Base-by-base conservation (phyloP, 2,888 invertebrate species). In the Xestobium rufovillosum region DNA sequence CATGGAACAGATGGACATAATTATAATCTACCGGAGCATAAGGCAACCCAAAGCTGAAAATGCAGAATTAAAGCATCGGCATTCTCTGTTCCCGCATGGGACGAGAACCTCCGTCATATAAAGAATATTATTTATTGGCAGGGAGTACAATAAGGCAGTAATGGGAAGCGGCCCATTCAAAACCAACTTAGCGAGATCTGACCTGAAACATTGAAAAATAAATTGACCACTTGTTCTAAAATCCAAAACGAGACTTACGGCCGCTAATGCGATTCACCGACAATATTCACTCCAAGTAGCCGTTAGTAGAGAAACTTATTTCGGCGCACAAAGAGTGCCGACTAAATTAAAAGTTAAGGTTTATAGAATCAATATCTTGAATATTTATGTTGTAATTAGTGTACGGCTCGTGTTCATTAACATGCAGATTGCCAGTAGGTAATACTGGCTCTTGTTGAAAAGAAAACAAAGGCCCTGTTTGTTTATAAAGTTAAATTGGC, bases 71-170 rank as follows among this genome's bases (percentile, higher is more conserved):
- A 52, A 49, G 44, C 40, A 44, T 42, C 42, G 48, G 44, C 46
- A 44, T n/a, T n/a, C n/a, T n/a, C n/a, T n/a, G n/a, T n/a, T n/a
- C n/a, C n/a, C n/a, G n/a, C n/a, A n/a, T n/a, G n/a, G n/a, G n/a
- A n/a, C n/a, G n/a, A n/a, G n/a, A n/a, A n/a, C 47, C 53, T 53
- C 52, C 56, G 57, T 62, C 63, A 60, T 62, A 63, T 63, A 63
- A 63, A 63, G 63, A 63, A 62, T 63, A 63, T 63, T 63, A 63
- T 63, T 63, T 63, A 63, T 63, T 61, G 63, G 60, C 60, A 52
- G 54, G 49, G 61, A 60, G 60, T 59, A 63, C 63, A 63, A 63
- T 63, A 61, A 62, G 57, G 53, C 56, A 45, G 60, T 63, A 63
- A 63, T 63, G 60, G 63, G 56, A 51, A 53, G 55, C 40, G 36